Conservation (phyloP, 2,113 vertebrate species). For the Australoheros scitulus region DNA sequence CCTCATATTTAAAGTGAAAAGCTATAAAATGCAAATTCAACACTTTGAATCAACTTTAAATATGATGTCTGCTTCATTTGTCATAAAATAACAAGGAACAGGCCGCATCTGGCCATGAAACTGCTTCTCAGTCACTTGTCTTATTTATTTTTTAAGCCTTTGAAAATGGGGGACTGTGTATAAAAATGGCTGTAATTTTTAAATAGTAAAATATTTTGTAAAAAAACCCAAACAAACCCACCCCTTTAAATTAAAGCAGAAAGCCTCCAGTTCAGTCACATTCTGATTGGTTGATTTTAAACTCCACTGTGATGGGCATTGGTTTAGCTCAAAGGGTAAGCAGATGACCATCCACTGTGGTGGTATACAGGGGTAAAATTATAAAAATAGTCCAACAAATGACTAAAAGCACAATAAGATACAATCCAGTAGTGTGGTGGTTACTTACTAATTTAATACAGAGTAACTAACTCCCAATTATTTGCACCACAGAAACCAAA, state of each 20-base stretch:
- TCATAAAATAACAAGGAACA: not conserved
- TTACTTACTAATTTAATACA: not conserved
- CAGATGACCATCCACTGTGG: too few species aligned
- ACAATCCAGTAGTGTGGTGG: not conserved
- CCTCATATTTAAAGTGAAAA: not conserved
- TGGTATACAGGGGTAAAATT: too few species aligned
- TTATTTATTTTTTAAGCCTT: too few species aligned
- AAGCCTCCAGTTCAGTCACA: not conserved
- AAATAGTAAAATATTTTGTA: not conserved
- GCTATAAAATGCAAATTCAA: not conserved
- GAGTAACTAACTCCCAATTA: not conserved
- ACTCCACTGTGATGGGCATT: not conserved
- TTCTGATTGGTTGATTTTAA: not conserved
- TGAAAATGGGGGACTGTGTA: not conserved
- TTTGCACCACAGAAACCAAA: not conserved
- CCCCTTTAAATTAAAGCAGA: not conserved
- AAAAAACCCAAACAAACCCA: not conserved
- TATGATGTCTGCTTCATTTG: not conserved
- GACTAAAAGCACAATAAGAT: not conserved
- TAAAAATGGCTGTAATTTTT: not conserved
- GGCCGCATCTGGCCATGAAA: not conserved
- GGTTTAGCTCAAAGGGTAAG: too few species aligned
- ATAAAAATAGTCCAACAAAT: not conserved
- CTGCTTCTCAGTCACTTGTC: not conserved
- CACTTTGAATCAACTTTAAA: not conserved